Evolutionary conservation across 2,113 vertebrate species (phyloP), one percentile per base, ranked within the genome.

Genomic region (Myotis yumanensis): DNA sequence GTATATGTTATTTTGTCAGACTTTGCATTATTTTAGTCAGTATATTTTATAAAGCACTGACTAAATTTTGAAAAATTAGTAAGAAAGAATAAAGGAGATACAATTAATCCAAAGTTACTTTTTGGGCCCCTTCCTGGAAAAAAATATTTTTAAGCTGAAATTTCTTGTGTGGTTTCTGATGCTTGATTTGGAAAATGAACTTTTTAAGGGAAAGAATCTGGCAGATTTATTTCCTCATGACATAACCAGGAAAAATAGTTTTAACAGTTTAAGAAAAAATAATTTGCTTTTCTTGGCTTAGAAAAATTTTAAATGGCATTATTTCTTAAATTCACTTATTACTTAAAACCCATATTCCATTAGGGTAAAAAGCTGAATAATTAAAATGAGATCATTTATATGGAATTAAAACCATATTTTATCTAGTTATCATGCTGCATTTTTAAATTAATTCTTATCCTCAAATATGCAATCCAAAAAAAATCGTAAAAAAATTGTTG

Each of bases 131-230:
- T 89, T 82, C 69, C 54, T 93, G 86, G 92, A 95, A 97, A 96
- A 96, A 95, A 83, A 81, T 46, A 48, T 68, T 91, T 82, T 77
- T 94, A 79, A 97, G 46, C 62, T 95, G 37, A 96, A 97, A 96
- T 96, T 94, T 96, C 88, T 92, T 92, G 7, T 79, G 88, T 92
- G 68, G 59, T 88, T 96, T 97, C 83, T 94, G 30, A 79, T 91
- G 68, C 59, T 97, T 97, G 83, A 95, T 96, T 96, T 96, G 93
- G 76, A 97, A 97, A 97, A 73, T 96, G 62, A 93, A 84, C 72
- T 81, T 82, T 96, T 94, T 88, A 97, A 93, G 66, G 64, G 59
- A 90, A 95, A 77, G 64, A 96, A 91, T 86, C 54, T 97, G 72
- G 69, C 81, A 89, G 48, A 92, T 94, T 96, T 93, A 93, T 96